Evolutionary conservation across 2,113 vertebrate genomes (phyloP), one percentile per base, ranked within the genome.

Genomic region (Urocynchramus pylzowi): DNA sequence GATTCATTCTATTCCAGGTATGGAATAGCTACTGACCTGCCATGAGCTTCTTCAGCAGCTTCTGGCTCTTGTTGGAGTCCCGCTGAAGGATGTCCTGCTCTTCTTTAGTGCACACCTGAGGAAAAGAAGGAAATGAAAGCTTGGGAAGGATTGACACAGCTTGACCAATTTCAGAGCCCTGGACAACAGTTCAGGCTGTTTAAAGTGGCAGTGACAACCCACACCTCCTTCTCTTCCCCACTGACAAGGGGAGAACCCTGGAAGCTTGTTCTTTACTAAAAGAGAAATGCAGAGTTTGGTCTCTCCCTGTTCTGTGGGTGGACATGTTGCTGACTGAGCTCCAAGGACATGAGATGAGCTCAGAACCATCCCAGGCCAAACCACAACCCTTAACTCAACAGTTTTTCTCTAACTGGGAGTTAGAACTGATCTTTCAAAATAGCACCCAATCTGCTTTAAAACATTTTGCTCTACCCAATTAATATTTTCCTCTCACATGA

Each of bases 31-130:
- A 80, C 95, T 61, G 93, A 99, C 99, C 99, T 98, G 98, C 98
- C 99, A 99, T 98, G 16, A 99, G 99, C 91, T 99, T 99, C 97
- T 99, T 99, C 77, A 98, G 97, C 44, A 99, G 96, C 97, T 99
- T 99, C 96, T 99, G 99, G 97, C 99, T 99, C 98, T 99, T 99
- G 97, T 99, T 99, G 41, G 99, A 99, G 94, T 99, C 99, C 79
- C 99, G 97, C 19, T 99, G 98, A 83, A 99, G 97, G 93, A 99
- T 98, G 94, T 99, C 99, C 74, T 98, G 98, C 92, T 99, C 99
- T 93, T 99, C 99, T 82, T 95, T 98, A 67, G 99, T 99, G 96
- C 99, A 99, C 3, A 99, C 99, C 99, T 99, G 63, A 81, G 79
- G 69, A 41, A 30, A 57, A 89, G 47, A 11, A 24, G 14, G 42